A percentile compares a stretch with the other conserved stretches of the same genome.
Conservation (phyloP, 2,888 invertebrate genomes). For the Plebejus melissa region DNA sequence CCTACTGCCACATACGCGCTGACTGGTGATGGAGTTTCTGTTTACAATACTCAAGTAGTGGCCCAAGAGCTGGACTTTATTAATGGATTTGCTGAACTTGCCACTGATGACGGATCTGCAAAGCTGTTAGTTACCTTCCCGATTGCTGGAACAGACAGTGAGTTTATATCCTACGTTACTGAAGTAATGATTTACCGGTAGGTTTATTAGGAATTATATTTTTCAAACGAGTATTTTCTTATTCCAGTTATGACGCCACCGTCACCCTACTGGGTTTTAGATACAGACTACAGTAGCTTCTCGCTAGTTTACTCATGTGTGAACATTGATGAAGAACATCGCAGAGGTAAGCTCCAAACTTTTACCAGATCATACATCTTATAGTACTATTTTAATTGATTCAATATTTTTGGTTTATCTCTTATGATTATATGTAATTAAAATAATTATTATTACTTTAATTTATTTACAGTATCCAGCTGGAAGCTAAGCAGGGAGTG, state of each 20-base stretch:
- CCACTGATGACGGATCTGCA: conserved; percentile 48
- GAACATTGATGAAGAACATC: conserved; percentile 57
- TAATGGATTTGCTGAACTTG: conserved; percentile 49
- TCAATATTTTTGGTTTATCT: not conserved
- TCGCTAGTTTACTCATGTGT: conserved; percentile 83
- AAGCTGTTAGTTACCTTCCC: conserved; percentile 57
- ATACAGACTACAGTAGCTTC: conserved; percentile 81
- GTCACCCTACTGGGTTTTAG: conserved; percentile 79
- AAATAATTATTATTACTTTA: too few species aligned
- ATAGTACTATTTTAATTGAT: not conserved
- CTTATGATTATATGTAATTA: too few species aligned
- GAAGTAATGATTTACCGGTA: not conserved
- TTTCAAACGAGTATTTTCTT: conserved; percentile 15
- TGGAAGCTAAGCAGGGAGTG: conserved; percentile 58
- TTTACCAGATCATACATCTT: too few species aligned
- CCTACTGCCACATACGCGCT: conserved; percentile 51
- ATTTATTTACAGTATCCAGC: conserved; percentile 48
- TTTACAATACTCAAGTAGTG: conserved; percentile 59
- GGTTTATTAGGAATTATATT: not conserved
- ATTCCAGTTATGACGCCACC: conserved; percentile 45
- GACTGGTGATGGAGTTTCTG: conserved; percentile 45
- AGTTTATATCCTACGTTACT: conserved; percentile 34
- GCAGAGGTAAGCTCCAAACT: conserved; percentile 46
- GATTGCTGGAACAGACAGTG: conserved; percentile 48
- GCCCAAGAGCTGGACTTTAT: conserved; percentile 50